Evolutionary conservation across 2,797 vertebrate genomes (phyloP), one percentile per base, ranked within the genome.

Genomic region (Gadopsis marmoratus): DNA sequence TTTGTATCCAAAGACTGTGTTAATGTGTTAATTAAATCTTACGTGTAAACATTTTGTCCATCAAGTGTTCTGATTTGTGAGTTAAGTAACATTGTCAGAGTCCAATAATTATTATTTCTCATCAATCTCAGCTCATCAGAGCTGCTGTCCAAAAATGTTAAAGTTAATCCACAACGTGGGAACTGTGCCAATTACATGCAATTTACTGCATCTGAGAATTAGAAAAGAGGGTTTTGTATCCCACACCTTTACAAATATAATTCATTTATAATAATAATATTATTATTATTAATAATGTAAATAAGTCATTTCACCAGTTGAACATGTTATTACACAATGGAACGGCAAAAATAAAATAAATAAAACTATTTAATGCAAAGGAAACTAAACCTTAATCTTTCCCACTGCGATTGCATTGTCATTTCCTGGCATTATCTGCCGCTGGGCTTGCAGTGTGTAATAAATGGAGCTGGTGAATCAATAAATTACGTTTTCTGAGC

Each of bases 401-500:
- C 53, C 8, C n/a, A 45, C 14, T 55, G 54, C 45, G 55, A 29
- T n/a, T 19, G 3, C 4, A 64, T 58, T 63, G 37, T 67, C 8
- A 53, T 76, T 64, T 76, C 72, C 66, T 79, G 61, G 45, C 64
- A 56, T 41, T 78, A 47, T 78, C 59, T 47, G 65, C 63, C 64
- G 29, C 31, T 29, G 59, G 73, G 35, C 45, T 13, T 31, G 59
- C 39, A 60, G 13, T 29, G 13, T 37, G 33, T 50, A 73, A 84
- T 64, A 84, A 81, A 79, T 58, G 63, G 58, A 82, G 64, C 54
- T 54, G 62, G 19, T 48, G 69, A 78, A 85, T 81, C 66, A 60
- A 85, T 85, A 76, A 76, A 77, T 74, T 31, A 55, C 8, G n/a
- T 53, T 67, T 69, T 50, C 45, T 56, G 74, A 82, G 84, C 72